Base-by-base conservation (phyloP, 1,140 invertebrate genomes). In the Liolophura sinensis region DNA sequence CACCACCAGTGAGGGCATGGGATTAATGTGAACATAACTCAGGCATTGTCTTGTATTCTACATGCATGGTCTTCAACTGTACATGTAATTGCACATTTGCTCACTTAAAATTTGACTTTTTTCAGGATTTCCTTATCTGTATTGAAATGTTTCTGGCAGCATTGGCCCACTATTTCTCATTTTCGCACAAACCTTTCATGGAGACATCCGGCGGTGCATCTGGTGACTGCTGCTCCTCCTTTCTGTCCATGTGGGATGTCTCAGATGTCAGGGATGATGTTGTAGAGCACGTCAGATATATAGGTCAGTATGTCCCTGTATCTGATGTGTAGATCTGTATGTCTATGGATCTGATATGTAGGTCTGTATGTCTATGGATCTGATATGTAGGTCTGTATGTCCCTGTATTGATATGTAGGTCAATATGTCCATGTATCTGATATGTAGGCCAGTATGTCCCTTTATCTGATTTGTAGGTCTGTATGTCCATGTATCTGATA, bases 61-160 rank as follows among this genome's bases (percentile, higher is more conserved):
- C n/a, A 50, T 14, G 14, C 49, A 15, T 50, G 49, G n/a, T 50
- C n/a, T 50, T 50, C 14, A 50, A 50, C n/a, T n/a, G 14, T n/a
- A 50, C n/a, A n/a, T 50, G 14, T 57, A 57, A 18, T n/a, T 11
- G 24, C 20, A 59, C 65, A 69, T 62, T 69, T 65, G 48, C 46
- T 46, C 4, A 59, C 25, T 20, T 54, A 69, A 9, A 22, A 59
- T 65, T 64, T 60, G 47, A 15, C 15, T 63, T 55, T 59, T 77
- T 80, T 54, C 84, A 96, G 90, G 93, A 98, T 86, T 97, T 97
- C 83, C 86, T 96, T 57, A 96, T 98, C 65, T 98, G 96, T 77
- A 95, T 98, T 76, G 96, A 98, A 86, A 98, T 98, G 96, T 97
- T 97, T 80, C 80, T 98, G 70, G 96, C 96, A 14, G 93, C 95